Evolutionary conservation across 2,888 invertebrate species (phyloP), one percentile per base, ranked within the genome.

Genomic region (Pachycephus smyrnensis): DNA sequence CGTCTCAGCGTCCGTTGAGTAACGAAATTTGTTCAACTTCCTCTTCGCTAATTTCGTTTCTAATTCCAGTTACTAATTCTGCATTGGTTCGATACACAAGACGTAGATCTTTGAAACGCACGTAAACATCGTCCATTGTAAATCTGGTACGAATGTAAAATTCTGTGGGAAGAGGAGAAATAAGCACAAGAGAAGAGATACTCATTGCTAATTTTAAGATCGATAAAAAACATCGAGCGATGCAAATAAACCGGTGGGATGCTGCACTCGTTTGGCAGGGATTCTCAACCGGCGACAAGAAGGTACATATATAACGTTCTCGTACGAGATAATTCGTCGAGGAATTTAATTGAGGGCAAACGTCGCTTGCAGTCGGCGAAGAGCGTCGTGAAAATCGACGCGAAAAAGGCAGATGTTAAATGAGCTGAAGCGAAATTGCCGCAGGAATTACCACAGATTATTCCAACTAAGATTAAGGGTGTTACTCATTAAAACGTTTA

Each of bases 121-220:
- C 40, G 2, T 55, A 55, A 55, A 23, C 23, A 55, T 55, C 23
- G 23, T 55, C 2, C 40, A 9, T 55, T 55, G 2, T 23, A 23
- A 55, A 55, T 4, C 9, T 55, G 23, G 40, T 55, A 55, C 40
- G 40, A 55, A 55, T 55, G 40, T 15, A 55, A 4, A 55, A 55
- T 23, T 9, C 23, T 9, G 40, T 55, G 40, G 23, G 40, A 55
- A 55, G 9, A 55, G 9, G 9, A 55, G 15, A 23, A 55, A 71
- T 71, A 71, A 30, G 9, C 71, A 71, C 31, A 30, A 71, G 31
- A 11, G 31, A 71, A 71, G 12, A 71, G 31, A 71, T 71, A 71
- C 30, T 71, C 71, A 33, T 71, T 12, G 33, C 71, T 76, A 76
- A 76, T 76, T 76, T 76, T 76, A 71, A 76, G 71, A 71, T 35